Base-by-base conservation (phyloP, 2,888 invertebrate genomes). In the Agrochola lota region DNA sequence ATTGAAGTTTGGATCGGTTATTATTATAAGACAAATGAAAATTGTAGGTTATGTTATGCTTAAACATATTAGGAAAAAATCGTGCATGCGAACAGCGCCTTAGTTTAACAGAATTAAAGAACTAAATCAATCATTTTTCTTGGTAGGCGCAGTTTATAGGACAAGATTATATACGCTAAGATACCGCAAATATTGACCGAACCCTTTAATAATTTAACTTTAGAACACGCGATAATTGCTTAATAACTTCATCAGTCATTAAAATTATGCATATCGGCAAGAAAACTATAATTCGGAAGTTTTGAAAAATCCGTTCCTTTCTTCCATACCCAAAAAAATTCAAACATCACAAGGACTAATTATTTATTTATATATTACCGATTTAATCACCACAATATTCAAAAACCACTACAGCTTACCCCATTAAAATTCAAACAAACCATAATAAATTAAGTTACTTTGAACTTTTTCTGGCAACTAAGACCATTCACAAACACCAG, bases 121-220 rank as follows among this genome's bases (percentile, higher is more conserved):
- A 71, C 23, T 26, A 71, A 82, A 78, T 86, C 86, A 67, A 84
- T 84, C 72, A 79, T 79, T 63, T 83, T 66, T 79, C 26, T 74
- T 62, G n/a, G 79, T 59, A 79, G 77, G 77, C n/a, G 55, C 17
- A n/a, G 23, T 59, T 57, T 52, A 57, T n/a, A 62, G 49, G 46
- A 70, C 66, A 49, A 55, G 46, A 73, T 83, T 68, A 74, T 74
- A 55, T 68, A 49, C 59, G 12, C 20, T 26, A 43, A 43, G 43
- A 23, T 30, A 52, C 20, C 4, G 43, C 62, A 43, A 83, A 84
- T 74, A 86, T 74, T 78, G 12, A 52, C 57, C 4, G 23, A 66
- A 40, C 57, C 78, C 60, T 75, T 75, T 17, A 46, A 57, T 30
- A 72, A 23, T n/a, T 52, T n/a, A 30, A 20, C 20, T 52, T 52